Evolutionary conservation across 2,113 vertebrate genomes (phyloP).

Genomic region (Ahaetulla prasina): DNA sequence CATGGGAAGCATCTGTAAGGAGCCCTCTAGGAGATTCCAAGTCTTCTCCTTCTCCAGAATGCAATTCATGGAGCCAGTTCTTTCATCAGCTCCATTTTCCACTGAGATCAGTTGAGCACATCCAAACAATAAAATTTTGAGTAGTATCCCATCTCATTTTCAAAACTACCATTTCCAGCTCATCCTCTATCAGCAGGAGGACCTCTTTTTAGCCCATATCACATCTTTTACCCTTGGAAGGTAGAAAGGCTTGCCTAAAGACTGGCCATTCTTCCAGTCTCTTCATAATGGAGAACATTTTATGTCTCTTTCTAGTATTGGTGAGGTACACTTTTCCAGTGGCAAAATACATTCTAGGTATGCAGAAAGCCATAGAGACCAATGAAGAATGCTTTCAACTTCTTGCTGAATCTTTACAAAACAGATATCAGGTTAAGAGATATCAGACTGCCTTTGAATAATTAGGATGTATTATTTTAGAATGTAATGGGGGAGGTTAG

Average conservation of each 20-base stretch:
- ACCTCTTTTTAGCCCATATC: background rate
- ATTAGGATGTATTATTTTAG: no score
- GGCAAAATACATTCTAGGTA: background rate
- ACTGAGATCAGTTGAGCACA: background rate
- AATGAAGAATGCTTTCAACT: background rate
- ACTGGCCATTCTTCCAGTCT: background rate
- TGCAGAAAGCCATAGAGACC: background rate
- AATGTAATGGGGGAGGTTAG: no score
- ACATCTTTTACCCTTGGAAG: background rate
- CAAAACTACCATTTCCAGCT: background rate
- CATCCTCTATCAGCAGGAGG: background rate
- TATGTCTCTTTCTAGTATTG: background rate
- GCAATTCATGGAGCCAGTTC: no score
- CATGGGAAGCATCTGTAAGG: no score
- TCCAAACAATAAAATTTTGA: background rate
- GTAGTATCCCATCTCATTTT: background rate
- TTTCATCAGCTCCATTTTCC: background rate
- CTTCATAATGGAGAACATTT: background rate
- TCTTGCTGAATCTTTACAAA: background rate
- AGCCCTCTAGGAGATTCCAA: no score
- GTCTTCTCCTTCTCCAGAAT: no score
- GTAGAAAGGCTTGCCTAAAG: background rate
- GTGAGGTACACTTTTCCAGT: background rate
- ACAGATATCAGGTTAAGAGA: no score
- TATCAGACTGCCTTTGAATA: no score